Evolutionary conservation across 2,113 vertebrate genomes (phyloP), one percentile per base, ranked within the genome.

Genomic region (Henicopernis longicauda): DNA sequence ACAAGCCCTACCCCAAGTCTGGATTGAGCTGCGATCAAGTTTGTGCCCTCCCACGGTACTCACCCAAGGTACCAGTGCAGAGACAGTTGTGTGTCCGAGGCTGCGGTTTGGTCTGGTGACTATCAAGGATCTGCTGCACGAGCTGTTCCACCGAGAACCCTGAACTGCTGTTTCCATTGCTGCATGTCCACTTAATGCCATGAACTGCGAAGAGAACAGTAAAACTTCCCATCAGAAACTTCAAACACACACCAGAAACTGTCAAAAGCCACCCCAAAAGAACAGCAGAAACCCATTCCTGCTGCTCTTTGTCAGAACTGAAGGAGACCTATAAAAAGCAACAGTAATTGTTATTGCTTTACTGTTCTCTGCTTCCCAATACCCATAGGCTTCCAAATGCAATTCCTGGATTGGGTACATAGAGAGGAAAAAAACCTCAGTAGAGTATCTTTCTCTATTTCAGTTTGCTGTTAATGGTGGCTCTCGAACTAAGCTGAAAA

Each of bases 181-280:
- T 99, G 99, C 99, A 99, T 82, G 99, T 99, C 99, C 99, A 99
- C 98, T 99, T 99, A 98, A 99, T 99, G 98, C 99, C 99, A 97
- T 99, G 99, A 99, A 99, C 99, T 99, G 98, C 62, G 89, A 97
- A 98, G 97, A 98, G 97, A 97, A 95, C 45, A 98, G 97, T 96
- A 98, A 97, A 97, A 98, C 96, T 29, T 76, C 27, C 69, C 13
- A 58, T 98, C 88, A 97, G 94, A 38, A 82, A 78, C 50, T 19
- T 19, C 40, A 36, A 21, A 91, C 20, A 17, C 65, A 34, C 0
- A 1, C 22, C 73, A 91, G 73, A 87, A 89, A 58, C 19, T 59
- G 80, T 27, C 67, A 80, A 78, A 82, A 90, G 26, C 38, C 16
- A 14, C n/a, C 38, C 38, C 10, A 38, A 36, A 78, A 34, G 18